Percentiles rank a stretch among this genome's conserved stretches.
Evolutionary conservation across 2,888 invertebrate species (phyloP).

Genomic region (Junonia oenone): DNA sequence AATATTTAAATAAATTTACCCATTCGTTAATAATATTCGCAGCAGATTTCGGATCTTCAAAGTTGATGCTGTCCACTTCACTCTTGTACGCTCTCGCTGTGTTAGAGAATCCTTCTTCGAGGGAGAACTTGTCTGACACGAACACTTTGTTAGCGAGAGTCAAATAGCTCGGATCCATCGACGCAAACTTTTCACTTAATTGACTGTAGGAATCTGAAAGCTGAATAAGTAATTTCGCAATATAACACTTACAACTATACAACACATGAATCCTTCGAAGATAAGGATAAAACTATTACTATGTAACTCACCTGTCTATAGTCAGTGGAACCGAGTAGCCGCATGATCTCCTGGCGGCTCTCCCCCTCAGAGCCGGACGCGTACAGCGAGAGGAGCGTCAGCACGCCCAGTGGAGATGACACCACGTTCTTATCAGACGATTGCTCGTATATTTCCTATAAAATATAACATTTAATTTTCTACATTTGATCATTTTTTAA

Average conservation of each 20-base stretch:
- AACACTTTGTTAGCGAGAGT: slow-evolving; percentile 47
- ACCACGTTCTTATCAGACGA: slow-evolving; percentile 45
- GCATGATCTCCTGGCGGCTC: slow-evolving; percentile 36
- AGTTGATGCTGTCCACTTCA: slow-evolving; percentile 13
- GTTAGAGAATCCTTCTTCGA: slow-evolving; percentile 34
- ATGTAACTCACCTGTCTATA: slow-evolving; percentile 33
- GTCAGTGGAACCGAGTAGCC: slow-evolving; percentile 37
- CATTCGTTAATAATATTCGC: slow-evolving; percentile 14
- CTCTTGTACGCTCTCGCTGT: slow-evolving; percentile 34
- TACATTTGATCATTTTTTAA: too few species aligned
- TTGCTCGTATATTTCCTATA: slow-evolving; percentile 27
- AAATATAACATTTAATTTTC: too few species aligned
- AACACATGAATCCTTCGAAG: too few species aligned
- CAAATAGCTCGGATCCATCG: slow-evolving; percentile 39
- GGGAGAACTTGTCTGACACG: slow-evolving; percentile 32
- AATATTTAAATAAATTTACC: slow-evolving; percentile 1
- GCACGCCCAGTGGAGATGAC: slow-evolving; percentile 44
- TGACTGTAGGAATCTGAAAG: slow-evolving; percentile 34
- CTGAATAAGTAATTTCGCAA: too few species aligned
- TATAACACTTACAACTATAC: too few species aligned
- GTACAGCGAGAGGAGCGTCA: slow-evolving; percentile 43
- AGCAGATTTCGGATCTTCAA: slow-evolving; percentile 1
- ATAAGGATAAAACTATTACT: too few species aligned
- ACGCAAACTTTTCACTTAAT: slow-evolving; percentile 35
- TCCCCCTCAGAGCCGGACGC: slow-evolving; percentile 35